Evolutionary conservation across 2,113 vertebrate species (phyloP).

Genomic region (Gorilla gorilla): DNA sequence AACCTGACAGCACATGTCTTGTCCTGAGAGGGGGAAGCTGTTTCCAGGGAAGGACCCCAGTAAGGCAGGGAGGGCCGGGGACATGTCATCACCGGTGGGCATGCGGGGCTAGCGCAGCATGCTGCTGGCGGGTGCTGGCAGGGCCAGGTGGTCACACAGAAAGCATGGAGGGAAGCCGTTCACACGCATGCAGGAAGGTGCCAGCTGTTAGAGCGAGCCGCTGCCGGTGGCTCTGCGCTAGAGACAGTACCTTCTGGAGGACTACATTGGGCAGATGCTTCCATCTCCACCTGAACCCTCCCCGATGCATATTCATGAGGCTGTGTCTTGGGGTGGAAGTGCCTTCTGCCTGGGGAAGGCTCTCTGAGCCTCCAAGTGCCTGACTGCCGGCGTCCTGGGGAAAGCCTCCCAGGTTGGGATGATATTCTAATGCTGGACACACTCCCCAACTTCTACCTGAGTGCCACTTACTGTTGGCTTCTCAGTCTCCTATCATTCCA

Average conservation of each 20-base stretch:
- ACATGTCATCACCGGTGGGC: constrained; percentile 40
- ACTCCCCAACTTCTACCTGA: no score
- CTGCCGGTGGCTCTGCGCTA: not conserved
- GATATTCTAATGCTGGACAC: not conserved
- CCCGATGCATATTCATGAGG: not conserved
- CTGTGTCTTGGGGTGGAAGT: not conserved
- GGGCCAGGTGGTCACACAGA: constrained; percentile 55
- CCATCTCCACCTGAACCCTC: not conserved
- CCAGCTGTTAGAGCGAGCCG: not conserved
- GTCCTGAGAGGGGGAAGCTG: constrained; percentile 6
- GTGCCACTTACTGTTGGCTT: not conserved
- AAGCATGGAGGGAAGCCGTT: constrained; percentile 50
- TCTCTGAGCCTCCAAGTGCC: not conserved
- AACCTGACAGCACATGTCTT: not conserved
- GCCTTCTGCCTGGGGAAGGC: not conserved
- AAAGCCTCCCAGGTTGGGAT: not conserved
- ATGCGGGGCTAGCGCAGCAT: constrained; percentile 70
- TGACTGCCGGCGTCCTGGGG: accelerated
- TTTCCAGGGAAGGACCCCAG: constrained; percentile 36
- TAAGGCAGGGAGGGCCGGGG: constrained; percentile 45
- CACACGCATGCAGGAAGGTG: constrained; percentile 4
- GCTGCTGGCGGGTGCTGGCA: constrained; percentile 26
- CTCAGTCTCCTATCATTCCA: not conserved
- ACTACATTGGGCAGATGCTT: constrained; percentile 57
- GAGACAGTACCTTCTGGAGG: constrained; percentile 84